Evolutionary conservation across 2,888 invertebrate species (phyloP).

Genomic region (Drosophila imparisetae): DNA sequence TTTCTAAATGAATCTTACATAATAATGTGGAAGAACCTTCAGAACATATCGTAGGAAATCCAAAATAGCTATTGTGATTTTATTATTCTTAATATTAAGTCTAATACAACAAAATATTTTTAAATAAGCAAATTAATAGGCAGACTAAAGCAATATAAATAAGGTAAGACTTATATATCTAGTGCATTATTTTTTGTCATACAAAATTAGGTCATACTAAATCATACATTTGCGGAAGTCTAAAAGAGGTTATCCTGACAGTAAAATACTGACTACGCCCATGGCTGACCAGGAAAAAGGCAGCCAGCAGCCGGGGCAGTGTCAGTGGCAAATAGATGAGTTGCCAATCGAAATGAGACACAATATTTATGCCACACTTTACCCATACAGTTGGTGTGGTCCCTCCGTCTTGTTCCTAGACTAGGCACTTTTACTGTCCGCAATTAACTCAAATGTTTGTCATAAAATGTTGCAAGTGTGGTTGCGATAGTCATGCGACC

Average conservation of each 20-base stretch:
- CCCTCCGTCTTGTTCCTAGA: constrained; percentile 7
- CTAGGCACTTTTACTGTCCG: constrained; percentile 51
- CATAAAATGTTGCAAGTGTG: constrained; percentile 74
- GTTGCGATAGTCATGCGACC: constrained; percentile 28
- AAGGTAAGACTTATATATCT: not conserved
- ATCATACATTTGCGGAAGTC: not conserved
- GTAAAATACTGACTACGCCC: not conserved
- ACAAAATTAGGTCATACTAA: not conserved
- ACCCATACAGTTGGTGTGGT: constrained; percentile 63
- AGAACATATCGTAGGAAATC: not conserved
- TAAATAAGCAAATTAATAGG: not conserved
- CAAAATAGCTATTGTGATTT: not conserved
- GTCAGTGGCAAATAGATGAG: constrained; percentile 63
- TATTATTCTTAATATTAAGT: not conserved
- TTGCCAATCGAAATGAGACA: constrained; percentile 71
- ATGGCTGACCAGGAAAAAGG: not conserved
- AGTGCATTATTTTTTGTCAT: not conserved
- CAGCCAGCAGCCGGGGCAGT: constrained; percentile 4
- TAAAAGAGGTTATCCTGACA: not conserved
- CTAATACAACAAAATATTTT: not conserved
- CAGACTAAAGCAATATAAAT: not conserved
- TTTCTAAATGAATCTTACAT: not conserved
- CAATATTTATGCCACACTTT: constrained; percentile 77
- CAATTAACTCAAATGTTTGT: constrained; percentile 80
- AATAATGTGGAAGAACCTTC: not conserved